These are phyloP conservation scores for Pollachius pollachius DNA, from an alignment of 2,113 vertebrate species.

Conservation along the genomic window DNA sequence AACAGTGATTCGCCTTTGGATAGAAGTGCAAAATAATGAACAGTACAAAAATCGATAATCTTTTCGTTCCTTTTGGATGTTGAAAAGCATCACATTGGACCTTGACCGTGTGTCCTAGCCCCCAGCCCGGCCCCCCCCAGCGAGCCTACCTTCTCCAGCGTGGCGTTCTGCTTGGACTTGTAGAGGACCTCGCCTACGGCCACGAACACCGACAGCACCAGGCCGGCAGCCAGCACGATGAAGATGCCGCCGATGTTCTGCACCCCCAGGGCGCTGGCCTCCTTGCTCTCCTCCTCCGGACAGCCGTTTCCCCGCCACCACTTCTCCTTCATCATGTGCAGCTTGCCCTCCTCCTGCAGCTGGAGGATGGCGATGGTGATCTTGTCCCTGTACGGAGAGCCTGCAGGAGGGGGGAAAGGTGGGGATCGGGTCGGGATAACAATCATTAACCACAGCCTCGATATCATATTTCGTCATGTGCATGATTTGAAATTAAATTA, in stretches of 20 bases:
- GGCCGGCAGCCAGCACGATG: constrained; percentile 94
- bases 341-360: constrained; percentile 95
- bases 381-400: constrained; percentile 96
- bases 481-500: constrained; percentile 46
- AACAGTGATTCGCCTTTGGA: too few relatives aligned
- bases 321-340: constrained; percentile 99
- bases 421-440: too few relatives aligned
- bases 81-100: background rate
- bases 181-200: constrained; percentile 97
- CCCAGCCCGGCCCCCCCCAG: background rate
- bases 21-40: too few relatives aligned
- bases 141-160: constrained; percentile 88
- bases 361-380: constrained; percentile 98
- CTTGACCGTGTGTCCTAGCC: background rate
- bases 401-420: constrained; percentile 57
- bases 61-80: too few relatives aligned
- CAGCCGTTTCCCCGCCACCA: constrained; percentile 99
- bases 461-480: constrained; percentile 89
- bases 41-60: too few relatives aligned
- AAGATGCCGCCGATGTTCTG: constrained; percentile 99
- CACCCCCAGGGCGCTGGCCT: constrained; percentile 94
- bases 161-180: constrained; percentile 97
- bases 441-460: too few relatives aligned
- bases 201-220: constrained; percentile 97
- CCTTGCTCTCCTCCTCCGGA: constrained; percentile 96